These are phyloP conservation scores for Achatina immaculata DNA, from an alignment of 1,140 invertebrate species.

Conservation along the genomic window DNA sequence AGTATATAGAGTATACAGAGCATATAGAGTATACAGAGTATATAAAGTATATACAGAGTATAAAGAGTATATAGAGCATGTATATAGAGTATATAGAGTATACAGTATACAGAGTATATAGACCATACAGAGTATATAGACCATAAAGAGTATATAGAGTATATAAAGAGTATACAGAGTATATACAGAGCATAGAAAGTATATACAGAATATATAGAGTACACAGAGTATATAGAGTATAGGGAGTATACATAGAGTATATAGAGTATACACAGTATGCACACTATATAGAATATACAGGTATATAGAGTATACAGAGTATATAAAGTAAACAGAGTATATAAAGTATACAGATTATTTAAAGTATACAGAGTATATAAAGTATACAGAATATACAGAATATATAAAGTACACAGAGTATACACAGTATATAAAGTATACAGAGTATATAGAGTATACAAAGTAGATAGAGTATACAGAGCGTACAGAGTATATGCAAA, in stretches of 20 bases:
- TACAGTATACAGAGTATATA: conserved; percentile 24
- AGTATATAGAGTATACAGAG: neutral
- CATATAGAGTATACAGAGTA: neutral
- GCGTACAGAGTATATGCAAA: neutral
- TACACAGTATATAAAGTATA: neutral
- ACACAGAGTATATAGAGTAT: neutral
- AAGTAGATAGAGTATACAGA: neutral
- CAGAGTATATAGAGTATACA: neutral
- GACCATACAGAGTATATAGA: neutral
- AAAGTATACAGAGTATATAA: neutral
- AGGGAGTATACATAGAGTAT: neutral
- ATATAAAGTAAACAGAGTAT: conserved; percentile 13
- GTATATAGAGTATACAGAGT: neutral
- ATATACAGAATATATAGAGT: neutral
- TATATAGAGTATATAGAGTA: neutral
- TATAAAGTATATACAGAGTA: conserved; percentile 22
- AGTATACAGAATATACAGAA: conserved; percentile 5
- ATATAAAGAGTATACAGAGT: conserved; percentile 6
- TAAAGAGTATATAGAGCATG: conserved; percentile 1
- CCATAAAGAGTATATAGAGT: neutral
- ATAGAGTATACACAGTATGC: neutral
- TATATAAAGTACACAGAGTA: neutral
- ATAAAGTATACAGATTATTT: neutral
- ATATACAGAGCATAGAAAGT: neutral
- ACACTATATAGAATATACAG: neutral